Evolutionary conservation across 1,140 invertebrate species (phyloP), one percentile per base, ranked within the genome.

Genomic region (Musca domestica): DNA sequence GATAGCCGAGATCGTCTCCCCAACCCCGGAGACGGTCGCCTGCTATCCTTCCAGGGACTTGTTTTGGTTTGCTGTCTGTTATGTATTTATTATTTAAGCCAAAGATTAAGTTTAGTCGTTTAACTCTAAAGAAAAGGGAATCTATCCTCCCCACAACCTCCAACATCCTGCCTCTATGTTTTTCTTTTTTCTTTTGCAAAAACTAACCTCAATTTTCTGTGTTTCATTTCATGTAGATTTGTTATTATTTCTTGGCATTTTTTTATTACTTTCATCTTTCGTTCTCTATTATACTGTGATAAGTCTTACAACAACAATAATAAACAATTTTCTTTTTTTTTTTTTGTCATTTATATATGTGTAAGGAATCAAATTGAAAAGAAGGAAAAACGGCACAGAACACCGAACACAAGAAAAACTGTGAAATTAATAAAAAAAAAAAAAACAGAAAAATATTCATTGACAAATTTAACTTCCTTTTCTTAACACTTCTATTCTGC

Each of bases 391-490:
- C 25, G 17, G 20, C n/a, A 30, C n/a, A 41, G 15, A 41, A 41
- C 34, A 41, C 6, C 34, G 12, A 41, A 41, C 34, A 41, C 34
- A 41, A 41, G 4, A 41, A 41, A 6, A 19, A 34, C 27, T 61
- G 22, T 34, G 27, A 61, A 61, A 34, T 61, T 61, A 61, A 61
- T 61, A 61, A 61, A 61, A n/a, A n/a, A n/a, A n/a, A n/a, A n/a
- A n/a, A n/a, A n/a, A n/a, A n/a, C n/a, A n/a, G n/a, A n/a, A n/a
- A 61, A 51, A 5, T 41, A 20, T 41, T n/a, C 56, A 61, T 61
- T 41, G 17, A 61, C 34, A 41, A 41, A 34, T 58, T 61, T 41
- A 61, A 61, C 27, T n/a, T n/a, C 56, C 34, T 27, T 41, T 20
- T 41, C 17, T 34, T 61, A 19, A 19, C 27, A 19, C n/a, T 56